These are phyloP conservation scores for Pseudomyrmex concolor DNA, from an alignment of 1,140 invertebrate species.

Conservation along the genomic window DNA sequence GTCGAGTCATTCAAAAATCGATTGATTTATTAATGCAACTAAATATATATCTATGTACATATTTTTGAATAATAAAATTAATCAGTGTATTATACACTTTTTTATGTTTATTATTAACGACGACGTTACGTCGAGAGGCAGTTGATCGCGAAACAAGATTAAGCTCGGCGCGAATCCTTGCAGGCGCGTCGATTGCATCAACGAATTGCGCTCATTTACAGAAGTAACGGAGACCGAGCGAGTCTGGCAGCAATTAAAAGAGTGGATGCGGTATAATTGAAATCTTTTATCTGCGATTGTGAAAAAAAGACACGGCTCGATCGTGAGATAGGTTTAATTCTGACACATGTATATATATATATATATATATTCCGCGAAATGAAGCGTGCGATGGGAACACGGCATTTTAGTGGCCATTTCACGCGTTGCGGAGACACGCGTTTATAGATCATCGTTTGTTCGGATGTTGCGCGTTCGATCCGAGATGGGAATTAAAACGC, in stretches of 20 bases:
- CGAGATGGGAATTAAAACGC: slow-evolving; percentile 28
- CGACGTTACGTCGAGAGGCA: neutral
- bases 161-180: neutral
- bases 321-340: slow-evolving; percentile 31
- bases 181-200: neutral
- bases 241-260: neutral
- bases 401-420: neutral
- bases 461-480: neutral
- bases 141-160: neutral
- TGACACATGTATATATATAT: slow-evolving; percentile 15
- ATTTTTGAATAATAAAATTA: too few relatives aligned
- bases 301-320: too few relatives aligned
- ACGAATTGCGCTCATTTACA: neutral
- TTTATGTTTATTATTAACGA: neutral
- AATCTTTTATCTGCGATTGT: slow-evolving; percentile 23
- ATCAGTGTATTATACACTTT: neutral
- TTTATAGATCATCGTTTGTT: slow-evolving; percentile 9
- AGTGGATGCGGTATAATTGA: slow-evolving; percentile 14
- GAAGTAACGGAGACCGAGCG: neutral
- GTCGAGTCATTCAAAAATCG: too few relatives aligned
- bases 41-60: too few relatives aligned
- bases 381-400: slow-evolving; percentile 12
- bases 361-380: slow-evolving; percentile 20
- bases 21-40: too few relatives aligned
- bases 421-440: neutral